A percentile compares a stretch with the other conserved stretches of the same genome.
These are phyloP conservation scores for Sesamia nonagrioides DNA, from an alignment of 1,140 invertebrate genomes.

Conservation along the genomic window DNA sequence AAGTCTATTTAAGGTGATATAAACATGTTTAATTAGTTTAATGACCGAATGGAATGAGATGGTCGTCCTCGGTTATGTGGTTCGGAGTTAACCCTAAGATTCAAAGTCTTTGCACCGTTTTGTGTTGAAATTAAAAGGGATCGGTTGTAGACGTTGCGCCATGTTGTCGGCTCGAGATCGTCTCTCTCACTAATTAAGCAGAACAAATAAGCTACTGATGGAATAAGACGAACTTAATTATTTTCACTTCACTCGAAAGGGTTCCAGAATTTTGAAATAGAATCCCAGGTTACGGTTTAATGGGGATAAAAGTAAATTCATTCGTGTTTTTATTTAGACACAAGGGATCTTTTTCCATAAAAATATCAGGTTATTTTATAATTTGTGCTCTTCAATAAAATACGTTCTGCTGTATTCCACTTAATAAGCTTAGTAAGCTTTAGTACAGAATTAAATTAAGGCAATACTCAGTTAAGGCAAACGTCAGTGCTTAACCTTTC, in stretches of 20 bases:
- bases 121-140: not conserved
- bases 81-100: not conserved
- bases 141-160: not conserved
- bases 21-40: constrained; percentile 54
- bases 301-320: constrained; percentile 2
- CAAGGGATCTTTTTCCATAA: not conserved
- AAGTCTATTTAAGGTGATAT: constrained; percentile 52
- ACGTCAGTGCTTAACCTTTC: not conserved
- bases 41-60: constrained; percentile 40
- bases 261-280: constrained; percentile 27
- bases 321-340: not conserved
- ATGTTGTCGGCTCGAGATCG: constrained; percentile 14
- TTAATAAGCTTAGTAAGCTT: too few species aligned
- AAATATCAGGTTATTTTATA: not conserved
- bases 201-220: constrained; percentile 56
- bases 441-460: too few species aligned
- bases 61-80: not conserved
- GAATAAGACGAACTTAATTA: constrained; percentile 55
- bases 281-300: constrained; percentile 6
- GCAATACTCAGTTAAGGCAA: too few species aligned
- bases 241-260: constrained; percentile 31
- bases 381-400: not conserved
- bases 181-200: constrained; percentile 61
- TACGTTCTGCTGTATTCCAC: too few species aligned
- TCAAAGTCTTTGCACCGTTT: not conserved